Conservation (phyloP, 2,113 vertebrate genomes). For the Genyomyrus donnyi region DNA sequence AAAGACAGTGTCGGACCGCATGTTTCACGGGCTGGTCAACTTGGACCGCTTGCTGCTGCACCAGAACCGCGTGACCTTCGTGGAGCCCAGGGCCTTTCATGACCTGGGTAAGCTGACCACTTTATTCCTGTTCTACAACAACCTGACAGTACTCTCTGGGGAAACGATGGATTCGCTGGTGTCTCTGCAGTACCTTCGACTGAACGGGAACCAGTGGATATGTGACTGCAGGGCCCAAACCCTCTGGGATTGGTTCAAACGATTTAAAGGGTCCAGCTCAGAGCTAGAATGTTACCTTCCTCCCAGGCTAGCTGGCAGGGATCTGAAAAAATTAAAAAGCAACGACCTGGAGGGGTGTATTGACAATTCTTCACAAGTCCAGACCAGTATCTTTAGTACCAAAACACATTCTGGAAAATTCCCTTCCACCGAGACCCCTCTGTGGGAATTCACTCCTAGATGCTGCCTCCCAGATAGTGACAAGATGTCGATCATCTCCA, state of each 20-base stretch:
- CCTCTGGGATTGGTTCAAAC: constrained; percentile 93
- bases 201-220: constrained; percentile 95
- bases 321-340: constrained; percentile 77
- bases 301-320: constrained; percentile 65
- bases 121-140: constrained; percentile 92
- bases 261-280: constrained; percentile 91
- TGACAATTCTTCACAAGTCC: constrained; percentile 63
- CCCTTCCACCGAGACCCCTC: constrained; percentile 58
- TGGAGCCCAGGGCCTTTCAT: constrained; percentile 77
- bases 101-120: constrained; percentile 88
- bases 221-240: constrained; percentile 90
- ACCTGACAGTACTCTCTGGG: constrained; percentile 75
- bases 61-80: constrained; percentile 77
- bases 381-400: constrained; percentile 71
- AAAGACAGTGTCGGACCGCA: constrained; percentile 81
- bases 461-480: constrained; percentile 83
- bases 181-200: constrained; percentile 85
- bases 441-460: constrained; percentile 56
- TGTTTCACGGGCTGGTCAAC: constrained; percentile 79
- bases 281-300: constrained; percentile 84
- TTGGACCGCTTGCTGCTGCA: constrained; percentile 88
- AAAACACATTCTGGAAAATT: constrained; percentile 68
- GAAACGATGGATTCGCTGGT: constrained; percentile 80
- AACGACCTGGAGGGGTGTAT: constrained; percentile 78
- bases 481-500: constrained; percentile 83